A percentile compares a stretch with the other conserved stretches of the same genome.
phyloP scores from a whole-genome alignment of 1,140 invertebrate species.

The Trichonephila clavata region DNA sequence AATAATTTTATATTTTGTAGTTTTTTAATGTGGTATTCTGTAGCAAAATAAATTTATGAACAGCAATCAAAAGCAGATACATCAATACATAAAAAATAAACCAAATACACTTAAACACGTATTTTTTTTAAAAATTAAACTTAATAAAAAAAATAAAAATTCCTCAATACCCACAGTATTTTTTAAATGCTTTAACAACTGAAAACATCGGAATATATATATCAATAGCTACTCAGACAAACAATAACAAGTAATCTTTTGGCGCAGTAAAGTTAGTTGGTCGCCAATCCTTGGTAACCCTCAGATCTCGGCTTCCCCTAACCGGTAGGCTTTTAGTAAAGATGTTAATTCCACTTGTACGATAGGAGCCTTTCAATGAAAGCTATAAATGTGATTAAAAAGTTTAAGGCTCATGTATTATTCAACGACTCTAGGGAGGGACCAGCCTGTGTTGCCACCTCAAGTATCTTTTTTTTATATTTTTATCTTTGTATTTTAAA shows the following conservation, averaged over 20 bases:
- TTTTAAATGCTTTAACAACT: no score
- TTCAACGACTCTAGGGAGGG: constrained; percentile 67
- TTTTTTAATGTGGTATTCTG: no score
- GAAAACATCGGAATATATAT: no score
- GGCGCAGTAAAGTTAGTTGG: not conserved
- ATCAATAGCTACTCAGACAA: no score
- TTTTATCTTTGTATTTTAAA: constrained; percentile 72
- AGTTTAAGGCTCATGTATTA: constrained; percentile 75
- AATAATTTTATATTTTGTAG: no score
- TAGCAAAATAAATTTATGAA: no score
- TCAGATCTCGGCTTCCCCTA: constrained; percentile 68
- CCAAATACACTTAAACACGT: no score
- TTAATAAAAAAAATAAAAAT: no score
- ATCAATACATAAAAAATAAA: no score
- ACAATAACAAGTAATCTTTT: not conserved
- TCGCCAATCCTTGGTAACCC: constrained; percentile 66
- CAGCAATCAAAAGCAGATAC: no score
- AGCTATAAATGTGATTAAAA: constrained; percentile 76
- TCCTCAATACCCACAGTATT: no score
- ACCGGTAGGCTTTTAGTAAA: constrained; percentile 73
- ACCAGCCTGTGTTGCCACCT: constrained; percentile 69
- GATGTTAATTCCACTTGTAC: constrained; percentile 76
- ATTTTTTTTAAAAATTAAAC: no score
- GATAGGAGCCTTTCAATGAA: constrained; percentile 74
- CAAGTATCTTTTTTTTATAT: constrained; percentile 64